These are phyloP conservation scores for Lepisosteus osseus DNA, from an alignment of 2,113 vertebrate species.

Conservation along the genomic window DNA sequence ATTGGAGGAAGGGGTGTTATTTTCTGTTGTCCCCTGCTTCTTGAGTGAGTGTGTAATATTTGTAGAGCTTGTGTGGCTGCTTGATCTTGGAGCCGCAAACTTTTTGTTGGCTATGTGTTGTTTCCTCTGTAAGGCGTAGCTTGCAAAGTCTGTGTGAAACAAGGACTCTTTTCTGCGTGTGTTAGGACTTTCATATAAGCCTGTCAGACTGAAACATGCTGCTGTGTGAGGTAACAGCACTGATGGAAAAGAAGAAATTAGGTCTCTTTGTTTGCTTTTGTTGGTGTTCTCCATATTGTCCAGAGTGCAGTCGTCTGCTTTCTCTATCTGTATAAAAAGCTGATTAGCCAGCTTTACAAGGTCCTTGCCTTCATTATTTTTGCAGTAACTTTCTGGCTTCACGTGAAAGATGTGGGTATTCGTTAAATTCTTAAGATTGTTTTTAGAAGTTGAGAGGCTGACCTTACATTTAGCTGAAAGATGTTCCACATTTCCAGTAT, in stretches of 20 bases:
- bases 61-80: constrained; percentile 20
- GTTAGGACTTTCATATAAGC: constrained; percentile 63
- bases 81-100: constrained; percentile 17
- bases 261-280: neutral
- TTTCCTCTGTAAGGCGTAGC: constrained; percentile 45
- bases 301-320: neutral
- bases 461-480: constrained; percentile 2
- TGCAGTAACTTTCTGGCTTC: neutral
- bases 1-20: constrained; percentile 46
- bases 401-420: neutral
- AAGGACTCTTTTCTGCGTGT: constrained; percentile 68
- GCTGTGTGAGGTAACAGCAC: constrained; percentile 41
- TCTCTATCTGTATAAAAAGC: constrained; percentile 14
- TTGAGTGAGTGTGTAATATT: neutral
- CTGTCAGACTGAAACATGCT: constrained; percentile 49
- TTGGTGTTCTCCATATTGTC: neutral
- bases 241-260: neutral
- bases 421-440: neutral
- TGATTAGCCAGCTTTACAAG: neutral
- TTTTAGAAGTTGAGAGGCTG: neutral
- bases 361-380: neutral
- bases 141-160: constrained; percentile 52
- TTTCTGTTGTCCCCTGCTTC: constrained; percentile 41
- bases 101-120: constrained; percentile 17
- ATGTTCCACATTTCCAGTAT: neutral